Evolutionary conservation across 2,888 invertebrate species (phyloP).

Genomic region (Empis livida): DNA sequence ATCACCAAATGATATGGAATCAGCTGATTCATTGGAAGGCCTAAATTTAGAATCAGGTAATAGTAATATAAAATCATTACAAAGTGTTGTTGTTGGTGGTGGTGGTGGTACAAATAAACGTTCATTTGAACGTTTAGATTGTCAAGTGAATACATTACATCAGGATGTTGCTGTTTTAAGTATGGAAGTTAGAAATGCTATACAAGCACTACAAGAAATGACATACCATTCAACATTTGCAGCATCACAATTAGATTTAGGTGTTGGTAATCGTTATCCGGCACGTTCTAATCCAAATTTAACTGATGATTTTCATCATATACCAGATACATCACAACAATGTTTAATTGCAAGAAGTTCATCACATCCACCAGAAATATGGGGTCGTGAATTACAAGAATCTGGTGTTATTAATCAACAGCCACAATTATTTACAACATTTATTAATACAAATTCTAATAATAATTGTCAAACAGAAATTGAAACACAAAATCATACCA

Average conservation of each 20-base stretch:
- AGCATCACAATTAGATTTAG: slow-evolving; percentile 28
- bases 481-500: not conserved
- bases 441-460: not conserved
- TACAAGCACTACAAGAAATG: slow-evolving; percentile 73
- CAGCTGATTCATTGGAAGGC: slow-evolving; percentile 46
- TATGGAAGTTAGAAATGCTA: slow-evolving; percentile 72
- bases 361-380: slow-evolving; percentile 75
- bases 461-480: too few species aligned
- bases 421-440: not conserved
- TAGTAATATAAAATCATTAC: slow-evolving; percentile 11
- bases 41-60: slow-evolving; percentile 40
- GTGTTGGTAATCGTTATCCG: slow-evolving; percentile 44
- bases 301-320: slow-evolving; percentile 35
- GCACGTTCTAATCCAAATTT: slow-evolving; percentile 77
- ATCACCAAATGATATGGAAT: slow-evolving; percentile 40
- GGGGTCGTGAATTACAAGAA: slow-evolving; percentile 49
- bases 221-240: slow-evolving; percentile 42
- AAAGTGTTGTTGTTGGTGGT: too few species aligned
- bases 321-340: slow-evolving; percentile 22
- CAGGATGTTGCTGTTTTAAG: slow-evolving; percentile 78
- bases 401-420: not conserved
- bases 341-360: slow-evolving; percentile 56
- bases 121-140: slow-evolving; percentile 61
- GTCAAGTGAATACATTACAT: slow-evolving; percentile 68
- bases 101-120: slow-evolving; percentile 21